phyloP scores from a whole-genome alignment of 2,113 vertebrate species.

The Numenius arquata region DNA sequence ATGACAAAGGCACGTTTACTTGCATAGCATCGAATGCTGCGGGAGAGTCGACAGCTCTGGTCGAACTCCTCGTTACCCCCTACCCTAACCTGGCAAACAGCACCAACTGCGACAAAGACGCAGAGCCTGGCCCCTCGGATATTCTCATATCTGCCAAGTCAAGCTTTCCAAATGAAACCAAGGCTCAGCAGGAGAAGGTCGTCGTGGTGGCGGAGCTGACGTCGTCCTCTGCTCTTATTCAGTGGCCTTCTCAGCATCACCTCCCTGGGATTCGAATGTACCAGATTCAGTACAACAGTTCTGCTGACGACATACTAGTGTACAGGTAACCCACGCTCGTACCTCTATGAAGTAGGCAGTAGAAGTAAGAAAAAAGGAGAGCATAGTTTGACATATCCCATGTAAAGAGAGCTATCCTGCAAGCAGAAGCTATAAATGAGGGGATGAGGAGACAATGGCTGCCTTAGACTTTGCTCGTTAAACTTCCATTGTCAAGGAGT shows the following conservation, averaged over 20 bases:
- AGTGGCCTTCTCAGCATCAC: conserved; percentile 85
- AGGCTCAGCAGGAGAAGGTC: conserved; percentile 65
- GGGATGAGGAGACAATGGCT: not conserved
- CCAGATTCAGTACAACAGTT: conserved; percentile 97
- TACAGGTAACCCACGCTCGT: conserved; percentile 81
- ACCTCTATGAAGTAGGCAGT: rapidly evolving
- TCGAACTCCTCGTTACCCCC: conserved; percentile 80
- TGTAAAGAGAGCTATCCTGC: rapidly evolving
- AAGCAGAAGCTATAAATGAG: rapidly evolving
- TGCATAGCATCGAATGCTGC: conserved; percentile 96
- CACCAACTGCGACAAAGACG: conserved; percentile 85
- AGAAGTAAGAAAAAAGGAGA: too few species aligned
- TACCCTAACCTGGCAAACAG: conserved; percentile 86
- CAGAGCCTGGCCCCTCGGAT: conserved; percentile 82
- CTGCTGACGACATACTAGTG: conserved; percentile 86
- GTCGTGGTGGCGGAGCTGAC: conserved; percentile 87
- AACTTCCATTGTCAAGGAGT: not conserved
- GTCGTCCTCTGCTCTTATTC: conserved; percentile 87
- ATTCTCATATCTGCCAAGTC: conserved; percentile 87
- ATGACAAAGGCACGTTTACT: conserved; percentile 86
- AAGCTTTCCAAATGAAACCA: conserved; percentile 71
- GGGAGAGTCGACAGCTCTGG: conserved; percentile 87
- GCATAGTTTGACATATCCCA: rapidly evolving
- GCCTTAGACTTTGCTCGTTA: not conserved
- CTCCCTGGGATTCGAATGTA: conserved; percentile 86